These are phyloP conservation scores for Megaceryle maxima DNA, from an alignment of 2,113 vertebrate genomes.

Conservation along the genomic window DNA sequence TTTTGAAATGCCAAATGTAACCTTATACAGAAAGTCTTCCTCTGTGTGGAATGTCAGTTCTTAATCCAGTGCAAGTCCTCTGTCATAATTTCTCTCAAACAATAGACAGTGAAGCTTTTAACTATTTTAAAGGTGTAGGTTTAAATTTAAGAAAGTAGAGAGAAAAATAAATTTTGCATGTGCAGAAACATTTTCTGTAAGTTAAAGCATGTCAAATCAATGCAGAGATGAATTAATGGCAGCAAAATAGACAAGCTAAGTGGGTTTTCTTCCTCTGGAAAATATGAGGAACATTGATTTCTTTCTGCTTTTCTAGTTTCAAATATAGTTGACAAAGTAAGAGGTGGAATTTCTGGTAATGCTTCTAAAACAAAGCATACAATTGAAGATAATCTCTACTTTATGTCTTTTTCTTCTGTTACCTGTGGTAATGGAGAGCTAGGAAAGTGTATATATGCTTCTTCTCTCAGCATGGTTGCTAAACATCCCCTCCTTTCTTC, in stretches of 20 bases:
- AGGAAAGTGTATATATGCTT: neutral
- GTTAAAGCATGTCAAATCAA: neutral
- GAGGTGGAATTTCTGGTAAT: neutral
- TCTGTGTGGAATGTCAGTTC: neutral
- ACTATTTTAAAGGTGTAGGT: neutral
- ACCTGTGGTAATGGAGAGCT: neutral
- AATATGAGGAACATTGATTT: neutral
- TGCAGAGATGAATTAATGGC: neutral
- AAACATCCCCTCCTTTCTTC: neutral
- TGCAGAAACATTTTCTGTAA: neutral
- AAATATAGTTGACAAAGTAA: neutral
- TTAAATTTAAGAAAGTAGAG: neutral
- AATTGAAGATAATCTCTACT: neutral
- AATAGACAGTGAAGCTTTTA: neutral
- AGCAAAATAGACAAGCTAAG: neutral
- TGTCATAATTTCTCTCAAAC: neutral
- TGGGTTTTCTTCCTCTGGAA: accelerated
- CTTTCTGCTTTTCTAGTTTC: neutral
- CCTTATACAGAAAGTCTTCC: neutral
- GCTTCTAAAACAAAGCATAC: neutral
- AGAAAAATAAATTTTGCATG: neutral
- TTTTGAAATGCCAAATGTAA: neutral
- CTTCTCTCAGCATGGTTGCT: neutral
- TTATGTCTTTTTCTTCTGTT: neutral
- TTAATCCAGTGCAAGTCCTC: neutral